A percentile compares a stretch with the other conserved stretches of the same genome.
These are phyloP conservation scores for Odocoileus virginianus DNA, from an alignment of 2,113 vertebrate species.

Conservation along the genomic window DNA sequence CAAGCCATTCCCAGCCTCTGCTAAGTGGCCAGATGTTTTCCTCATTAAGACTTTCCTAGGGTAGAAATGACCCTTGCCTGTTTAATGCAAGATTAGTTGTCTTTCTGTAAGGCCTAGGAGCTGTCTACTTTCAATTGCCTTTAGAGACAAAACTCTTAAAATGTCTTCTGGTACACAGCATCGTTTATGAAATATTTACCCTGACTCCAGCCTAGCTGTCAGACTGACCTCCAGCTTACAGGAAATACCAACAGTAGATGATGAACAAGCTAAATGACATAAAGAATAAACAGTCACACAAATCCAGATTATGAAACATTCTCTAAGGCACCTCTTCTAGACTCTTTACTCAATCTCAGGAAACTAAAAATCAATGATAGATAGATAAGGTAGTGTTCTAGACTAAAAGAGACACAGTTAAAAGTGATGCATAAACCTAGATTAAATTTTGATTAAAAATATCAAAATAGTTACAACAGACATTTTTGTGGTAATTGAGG, in stretches of 20 bases:
- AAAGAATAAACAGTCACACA: background rate
- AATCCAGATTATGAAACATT: background rate
- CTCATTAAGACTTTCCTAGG: constrained; percentile 59
- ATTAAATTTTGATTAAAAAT: background rate
- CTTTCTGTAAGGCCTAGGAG: background rate
- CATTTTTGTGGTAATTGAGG: background rate
- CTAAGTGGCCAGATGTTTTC: constrained; percentile 62
- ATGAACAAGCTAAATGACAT: background rate
- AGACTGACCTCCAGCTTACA: background rate
- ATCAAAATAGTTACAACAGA: background rate
- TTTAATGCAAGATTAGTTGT: constrained; percentile 9
- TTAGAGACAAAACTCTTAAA: background rate
- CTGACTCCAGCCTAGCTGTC: background rate
- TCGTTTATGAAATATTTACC: background rate
- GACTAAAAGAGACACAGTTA: background rate
- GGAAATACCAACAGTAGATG: background rate
- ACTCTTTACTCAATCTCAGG: background rate
- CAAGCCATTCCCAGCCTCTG: constrained; percentile 54
- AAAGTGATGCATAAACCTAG: background rate
- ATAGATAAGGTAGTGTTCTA: background rate
- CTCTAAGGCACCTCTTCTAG: background rate
- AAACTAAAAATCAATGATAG: background rate
- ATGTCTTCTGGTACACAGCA: too few relatives aligned
- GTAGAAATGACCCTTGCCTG: constrained; percentile 38
- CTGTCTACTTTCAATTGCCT: background rate